These are phyloP conservation scores for Atherinosoma microstoma DNA, from an alignment of 2,797 vertebrate species.

Conservation along the genomic window DNA sequence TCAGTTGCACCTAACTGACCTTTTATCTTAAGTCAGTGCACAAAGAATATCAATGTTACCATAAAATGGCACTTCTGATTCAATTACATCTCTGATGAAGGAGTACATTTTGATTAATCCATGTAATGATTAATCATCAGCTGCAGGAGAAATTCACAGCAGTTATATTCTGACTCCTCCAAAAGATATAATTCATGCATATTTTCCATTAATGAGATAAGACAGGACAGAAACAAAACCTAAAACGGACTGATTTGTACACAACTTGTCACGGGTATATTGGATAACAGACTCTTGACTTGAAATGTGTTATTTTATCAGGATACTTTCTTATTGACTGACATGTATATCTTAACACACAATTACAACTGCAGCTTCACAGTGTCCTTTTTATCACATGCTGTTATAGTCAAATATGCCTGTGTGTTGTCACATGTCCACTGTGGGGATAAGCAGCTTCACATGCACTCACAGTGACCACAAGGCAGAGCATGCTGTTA, in stretches of 20 bases:
- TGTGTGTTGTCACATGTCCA: constrained; percentile 76
- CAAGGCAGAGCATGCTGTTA: constrained; percentile 63
- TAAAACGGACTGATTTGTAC: not conserved
- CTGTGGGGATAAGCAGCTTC: constrained; percentile 68
- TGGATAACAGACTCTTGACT: not conserved
- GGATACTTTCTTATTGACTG: not conserved
- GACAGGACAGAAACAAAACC: not conserved
- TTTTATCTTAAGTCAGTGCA: not conserved
- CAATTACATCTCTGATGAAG: not conserved
- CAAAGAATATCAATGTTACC: not conserved
- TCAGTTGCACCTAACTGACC: not conserved
- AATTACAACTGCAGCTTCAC: constrained; percentile 18
- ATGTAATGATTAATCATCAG: not conserved
- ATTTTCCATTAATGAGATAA: not conserved
- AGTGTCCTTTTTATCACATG: constrained; percentile 55
- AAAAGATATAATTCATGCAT: not conserved
- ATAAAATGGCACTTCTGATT: not conserved
- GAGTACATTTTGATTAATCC: not conserved
- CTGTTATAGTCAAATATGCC: constrained; percentile 33
- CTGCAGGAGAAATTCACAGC: not conserved
- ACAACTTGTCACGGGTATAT: not conserved
- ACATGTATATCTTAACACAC: not conserved
- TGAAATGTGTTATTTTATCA: not conserved
- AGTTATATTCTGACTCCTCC: not conserved
- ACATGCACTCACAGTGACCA: constrained; percentile 66